These are phyloP conservation scores for Panthera leo DNA, from an alignment of 2,113 vertebrate genomes.

Conservation along the genomic window DNA sequence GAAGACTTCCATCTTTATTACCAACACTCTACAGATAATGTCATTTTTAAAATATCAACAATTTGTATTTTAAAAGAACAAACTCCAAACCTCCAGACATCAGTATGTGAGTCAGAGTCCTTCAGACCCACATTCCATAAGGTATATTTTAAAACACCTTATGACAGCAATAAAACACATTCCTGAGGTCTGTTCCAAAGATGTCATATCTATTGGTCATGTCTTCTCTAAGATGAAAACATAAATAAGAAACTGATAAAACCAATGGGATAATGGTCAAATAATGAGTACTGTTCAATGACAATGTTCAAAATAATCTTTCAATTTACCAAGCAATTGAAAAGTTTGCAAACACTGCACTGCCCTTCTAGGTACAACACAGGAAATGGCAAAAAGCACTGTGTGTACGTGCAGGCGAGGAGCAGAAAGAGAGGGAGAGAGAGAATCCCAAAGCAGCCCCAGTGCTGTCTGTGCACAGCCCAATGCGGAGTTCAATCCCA, in stretches of 20 bases:
- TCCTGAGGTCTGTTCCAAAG: slow-evolving; percentile 10
- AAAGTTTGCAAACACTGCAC: not conserved
- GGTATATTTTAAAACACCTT: slow-evolving; percentile 10
- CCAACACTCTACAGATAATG: not conserved
- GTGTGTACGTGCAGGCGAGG: too few species aligned
- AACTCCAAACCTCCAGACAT: not conserved
- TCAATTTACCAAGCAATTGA: not conserved
- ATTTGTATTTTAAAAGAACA: not conserved
- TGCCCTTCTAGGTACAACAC: not conserved
- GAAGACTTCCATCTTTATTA: not conserved
- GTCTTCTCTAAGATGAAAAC: slow-evolving; percentile 45
- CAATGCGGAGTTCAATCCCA: too few species aligned
- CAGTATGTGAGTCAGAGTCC: not conserved
- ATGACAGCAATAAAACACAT: slow-evolving; percentile 46
- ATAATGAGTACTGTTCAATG: not conserved
- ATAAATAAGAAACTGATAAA: slow-evolving; percentile 49
- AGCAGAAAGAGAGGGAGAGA: too few species aligned
- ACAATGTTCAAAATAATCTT: slow-evolving; percentile 32
- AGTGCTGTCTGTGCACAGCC: too few species aligned
- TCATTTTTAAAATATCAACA: slow-evolving; percentile 44
- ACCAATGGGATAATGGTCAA: slow-evolving; percentile 30
- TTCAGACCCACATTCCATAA: slow-evolving; percentile 16
- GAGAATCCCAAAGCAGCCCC: too few species aligned
- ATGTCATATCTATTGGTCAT: slow-evolving; percentile 29
- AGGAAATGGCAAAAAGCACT: not conserved